Evolutionary conservation across 2,888 invertebrate genomes (phyloP).

Genomic region (Agonopterix subpropinquella): DNA sequence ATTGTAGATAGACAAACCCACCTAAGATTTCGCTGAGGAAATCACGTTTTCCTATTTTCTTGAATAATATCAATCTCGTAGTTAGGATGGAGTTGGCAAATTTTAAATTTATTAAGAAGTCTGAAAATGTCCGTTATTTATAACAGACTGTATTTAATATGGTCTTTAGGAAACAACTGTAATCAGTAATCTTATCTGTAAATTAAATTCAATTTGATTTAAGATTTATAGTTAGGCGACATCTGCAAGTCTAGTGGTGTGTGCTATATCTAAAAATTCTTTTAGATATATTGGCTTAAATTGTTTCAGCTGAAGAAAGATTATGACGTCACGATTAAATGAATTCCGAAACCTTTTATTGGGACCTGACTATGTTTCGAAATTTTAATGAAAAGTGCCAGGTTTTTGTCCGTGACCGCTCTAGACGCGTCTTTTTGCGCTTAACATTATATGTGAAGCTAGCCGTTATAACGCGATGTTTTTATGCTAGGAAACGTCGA

Average conservation of each 20-base stretch:
- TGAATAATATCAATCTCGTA: conserved; percentile 61
- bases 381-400: not conserved
- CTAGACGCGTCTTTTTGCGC: conserved; percentile 31
- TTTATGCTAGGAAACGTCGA: conserved; percentile 3
- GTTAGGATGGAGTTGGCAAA: conserved; percentile 63
- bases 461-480: conserved; percentile 3
- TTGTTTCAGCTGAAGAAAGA: conserved; percentile 31
- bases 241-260: conserved; percentile 47
- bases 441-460: conserved; percentile 11
- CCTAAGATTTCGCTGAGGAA: conserved; percentile 53
- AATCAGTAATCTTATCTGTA: conserved; percentile 61
- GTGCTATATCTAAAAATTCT: conserved; percentile 37
- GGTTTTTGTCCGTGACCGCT: conserved; percentile 26
- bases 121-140: conserved; percentile 57
- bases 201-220: conserved; percentile 58
- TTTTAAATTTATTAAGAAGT: conserved; percentile 59
- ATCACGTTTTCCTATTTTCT: conserved; percentile 60
- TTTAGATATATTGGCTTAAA: conserved; percentile 43
- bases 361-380: conserved; percentile 25
- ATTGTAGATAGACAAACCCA: conserved; percentile 41
- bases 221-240: conserved; percentile 62
- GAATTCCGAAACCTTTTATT: conserved; percentile 51
- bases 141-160: conserved; percentile 57
- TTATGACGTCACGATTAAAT: conserved; percentile 34
- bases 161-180: conserved; percentile 56